A percentile compares a stretch with the other conserved stretches of the same genome.
phyloP scores from a whole-genome alignment of 2,888 invertebrate species.

The Physocephala rufipes region DNA sequence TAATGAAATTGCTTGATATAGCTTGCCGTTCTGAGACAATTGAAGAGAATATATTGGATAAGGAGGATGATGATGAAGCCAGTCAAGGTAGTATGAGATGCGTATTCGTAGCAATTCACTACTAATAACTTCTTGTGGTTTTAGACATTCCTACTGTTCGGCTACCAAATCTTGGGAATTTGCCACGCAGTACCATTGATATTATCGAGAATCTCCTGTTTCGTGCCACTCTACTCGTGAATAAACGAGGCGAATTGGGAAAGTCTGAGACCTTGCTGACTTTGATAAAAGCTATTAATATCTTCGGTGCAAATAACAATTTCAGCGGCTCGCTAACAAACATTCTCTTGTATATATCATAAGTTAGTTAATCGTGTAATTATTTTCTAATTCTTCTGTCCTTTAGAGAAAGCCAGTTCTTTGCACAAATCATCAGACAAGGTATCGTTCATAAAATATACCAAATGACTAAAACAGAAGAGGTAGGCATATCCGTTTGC shows the following conservation, averaged over 20 bases:
- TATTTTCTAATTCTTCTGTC: too few species aligned
- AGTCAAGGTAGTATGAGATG: slow-evolving; percentile 48
- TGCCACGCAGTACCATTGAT: slow-evolving; percentile 55
- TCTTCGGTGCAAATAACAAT: slow-evolving; percentile 60
- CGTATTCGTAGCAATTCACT: not conserved
- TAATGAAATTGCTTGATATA: slow-evolving; percentile 61
- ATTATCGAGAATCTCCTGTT: slow-evolving; percentile 62
- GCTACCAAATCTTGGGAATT: slow-evolving; percentile 48
- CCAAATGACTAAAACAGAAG: slow-evolving; percentile 59
- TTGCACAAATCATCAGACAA: slow-evolving; percentile 61
- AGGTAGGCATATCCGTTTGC: slow-evolving; percentile 48
- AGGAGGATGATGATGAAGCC: slow-evolving; percentile 61
- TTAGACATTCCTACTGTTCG: slow-evolving; percentile 55
- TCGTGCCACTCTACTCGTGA: slow-evolving; percentile 59
- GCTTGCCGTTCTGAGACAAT: slow-evolving; percentile 53
- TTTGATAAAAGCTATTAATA: slow-evolving; percentile 59
- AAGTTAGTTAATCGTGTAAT: too few species aligned
- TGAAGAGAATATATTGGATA: slow-evolving; percentile 61
- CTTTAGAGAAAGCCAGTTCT: slow-evolving; percentile 63
- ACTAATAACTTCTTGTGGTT: not conserved
- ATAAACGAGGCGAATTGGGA: slow-evolving; percentile 59
- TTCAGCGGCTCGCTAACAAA: slow-evolving; percentile 62
- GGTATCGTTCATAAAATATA: slow-evolving; percentile 61
- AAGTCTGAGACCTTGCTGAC: slow-evolving; percentile 62
- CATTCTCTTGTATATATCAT: slow-evolving; percentile 63